Base-by-base conservation (phyloP, 2,888 invertebrate species). In the Conistra vaccinii region DNA sequence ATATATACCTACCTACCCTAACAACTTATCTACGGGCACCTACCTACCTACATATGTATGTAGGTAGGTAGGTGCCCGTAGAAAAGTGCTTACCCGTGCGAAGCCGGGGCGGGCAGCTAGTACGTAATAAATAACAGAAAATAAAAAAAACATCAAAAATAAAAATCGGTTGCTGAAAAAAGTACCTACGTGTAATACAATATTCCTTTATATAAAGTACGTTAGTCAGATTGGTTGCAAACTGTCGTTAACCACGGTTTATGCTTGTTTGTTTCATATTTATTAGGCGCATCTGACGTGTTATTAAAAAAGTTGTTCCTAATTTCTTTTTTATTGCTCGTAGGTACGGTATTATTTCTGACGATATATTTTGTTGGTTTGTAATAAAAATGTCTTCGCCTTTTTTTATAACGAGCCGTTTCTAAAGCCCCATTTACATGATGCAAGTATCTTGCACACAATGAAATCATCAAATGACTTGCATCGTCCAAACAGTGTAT, bases 231-330 rank as follows among this genome's bases (percentile, higher is more conserved):
- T 86, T 80, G 81, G 73, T 80, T 80, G 73, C 57, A 78, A 86
- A 84, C 85, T 81, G 81, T 80, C 84, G 80, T 87, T 85, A 81
- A 55, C 72, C 69, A 2, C 26, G 73, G 51, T 78, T 83, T 81
- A 80, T 66, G 68, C n/a, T 42, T 61, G 65, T 83, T 85, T 81
- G 73, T 80, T 75, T 80, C 75, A 77, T 75, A 80, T 85, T 85
- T 79, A 80, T 76, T 73, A 73, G 63, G 29, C 60, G 45, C 48
- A 74, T 71, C 74, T 65, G 81, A 76, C 76, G 73, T 78, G 76
- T 82, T 86, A 82, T 86, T 82, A 84, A 86, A 86, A 86, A 86
- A 84, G 82, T 84, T 86, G 78, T 55, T 63, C 69, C 60, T 78
- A 80, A 83, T 80, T 74, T 71, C 23, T 69, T 76, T 82, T 86